Base-by-base conservation (phyloP, 2,797 vertebrate species). In the Decapterus maruadsi region DNA sequence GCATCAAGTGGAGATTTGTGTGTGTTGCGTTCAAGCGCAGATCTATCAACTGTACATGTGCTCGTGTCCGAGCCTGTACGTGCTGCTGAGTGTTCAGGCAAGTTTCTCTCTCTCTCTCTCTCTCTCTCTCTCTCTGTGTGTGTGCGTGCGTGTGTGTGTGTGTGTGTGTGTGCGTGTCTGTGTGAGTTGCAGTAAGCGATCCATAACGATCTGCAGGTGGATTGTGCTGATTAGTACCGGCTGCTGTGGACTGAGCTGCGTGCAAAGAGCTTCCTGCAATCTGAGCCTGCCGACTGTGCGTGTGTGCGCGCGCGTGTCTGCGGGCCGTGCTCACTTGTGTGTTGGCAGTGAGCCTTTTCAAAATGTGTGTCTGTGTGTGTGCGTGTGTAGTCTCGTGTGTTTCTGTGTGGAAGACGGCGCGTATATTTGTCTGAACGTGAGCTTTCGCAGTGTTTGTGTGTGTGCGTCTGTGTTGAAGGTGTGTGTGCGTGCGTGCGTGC, bases 181-280 rank as follows among this genome's bases (percentile, higher is more conserved):
- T 74, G 83, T 64, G 88, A 74, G 90, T 88, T 89, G 89, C 90
- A 91, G 92, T 89, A 94, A 95, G 90, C 87, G 93, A 94, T 94
- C 92, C 93, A 89, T 95, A 95, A 96, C 93, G 93, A 94, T 92
- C 89, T 94, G 94, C 95, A 95, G 95, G 94, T 95, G 95, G 92
- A 94, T 94, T 88, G 84, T 84, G 85, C 92, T 94, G 95, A 95
- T 95, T 95, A 95, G 94, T 95, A 94, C 94, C 94, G 93, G 93
- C 91, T 95, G 95, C 94, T 93, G 92, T 87, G 92, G 94, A 93
- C 94, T 87, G 93, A 91, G 92, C 93, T 93, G 94, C 93, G 91
- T 94, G 91, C 94, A 94, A 94, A 95, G 93, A 93, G 93, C 94
- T 95, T 95, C 94, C 94, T 95, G 95, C 93, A 95, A 95, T 93